Conservation (phyloP, 37 sponge, comb jelly and placozoan genomes). For the Hormiphora californensis region DNA sequence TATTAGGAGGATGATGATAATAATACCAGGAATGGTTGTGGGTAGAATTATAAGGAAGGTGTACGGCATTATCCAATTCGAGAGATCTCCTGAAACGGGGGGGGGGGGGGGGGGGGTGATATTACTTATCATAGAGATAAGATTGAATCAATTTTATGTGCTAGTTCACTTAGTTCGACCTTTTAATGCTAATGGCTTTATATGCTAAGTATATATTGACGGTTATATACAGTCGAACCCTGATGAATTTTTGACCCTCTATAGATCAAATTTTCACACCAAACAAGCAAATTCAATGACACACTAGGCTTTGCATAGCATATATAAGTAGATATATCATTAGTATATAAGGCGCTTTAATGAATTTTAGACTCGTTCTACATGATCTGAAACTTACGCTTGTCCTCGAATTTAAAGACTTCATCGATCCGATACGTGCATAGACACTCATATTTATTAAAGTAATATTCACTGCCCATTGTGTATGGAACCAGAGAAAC, state of each 20-base stretch:
- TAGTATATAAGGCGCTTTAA: neutral
- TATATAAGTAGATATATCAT: neutral
- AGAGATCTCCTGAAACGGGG: neutral
- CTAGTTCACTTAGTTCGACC: too few species aligned
- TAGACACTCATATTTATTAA: neutral
- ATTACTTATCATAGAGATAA: too few species aligned
- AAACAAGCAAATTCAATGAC: too few species aligned
- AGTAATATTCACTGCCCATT: neutral
- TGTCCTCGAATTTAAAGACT: conserved; percentile 27
- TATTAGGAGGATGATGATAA: conserved; percentile 19
- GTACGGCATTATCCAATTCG: conserved; percentile 20
- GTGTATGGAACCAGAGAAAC: neutral
- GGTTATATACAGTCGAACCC: too few species aligned
- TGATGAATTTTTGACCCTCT: too few species aligned
- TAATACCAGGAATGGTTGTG: conserved; percentile 6
- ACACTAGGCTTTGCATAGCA: neutral
- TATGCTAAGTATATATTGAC: too few species aligned
- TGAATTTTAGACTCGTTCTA: neutral
- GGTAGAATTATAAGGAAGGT: conserved; percentile 14
- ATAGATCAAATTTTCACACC: too few species aligned
- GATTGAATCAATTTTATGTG: too few species aligned
- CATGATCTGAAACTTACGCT: neutral
- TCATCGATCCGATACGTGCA: conserved; percentile 33
- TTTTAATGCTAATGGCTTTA: too few species aligned
- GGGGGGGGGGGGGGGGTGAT: too few species aligned